These are phyloP conservation scores for Nebria brevicollis DNA, from an alignment of 2,888 invertebrate species.

Conservation along the genomic window DNA sequence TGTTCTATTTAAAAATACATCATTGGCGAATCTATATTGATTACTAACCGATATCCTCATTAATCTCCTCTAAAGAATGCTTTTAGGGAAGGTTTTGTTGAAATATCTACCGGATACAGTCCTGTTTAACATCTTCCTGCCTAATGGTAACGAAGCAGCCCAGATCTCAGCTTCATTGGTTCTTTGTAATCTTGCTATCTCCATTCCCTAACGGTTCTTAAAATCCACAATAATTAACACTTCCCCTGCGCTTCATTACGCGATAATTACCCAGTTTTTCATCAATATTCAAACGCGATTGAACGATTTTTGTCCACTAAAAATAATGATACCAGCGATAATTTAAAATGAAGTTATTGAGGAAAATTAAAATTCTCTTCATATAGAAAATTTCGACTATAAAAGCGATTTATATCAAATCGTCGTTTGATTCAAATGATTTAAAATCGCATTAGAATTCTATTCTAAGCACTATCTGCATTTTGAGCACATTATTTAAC, in stretches of 20 bases:
- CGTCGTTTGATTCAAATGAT: too few species aligned
- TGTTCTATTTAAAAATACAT: background rate
- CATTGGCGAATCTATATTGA: background rate
- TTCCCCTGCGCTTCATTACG: constrained; percentile 12
- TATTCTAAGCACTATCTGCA: too few species aligned
- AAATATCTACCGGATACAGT: constrained; percentile 2
- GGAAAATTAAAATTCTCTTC: too few species aligned
- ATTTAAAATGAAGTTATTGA: background rate
- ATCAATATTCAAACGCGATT: background rate
- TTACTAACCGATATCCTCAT: background rate
- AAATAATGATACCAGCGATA: background rate
- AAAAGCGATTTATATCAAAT: too few species aligned
- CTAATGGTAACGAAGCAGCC: constrained; percentile 5
- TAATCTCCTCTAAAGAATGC: background rate
- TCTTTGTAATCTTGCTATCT: constrained; percentile 22
- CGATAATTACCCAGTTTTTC: constrained; percentile 8
- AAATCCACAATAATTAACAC: constrained; percentile 20
- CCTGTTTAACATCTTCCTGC: constrained; percentile 20
- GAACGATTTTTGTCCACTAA: background rate
- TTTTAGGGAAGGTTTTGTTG: background rate
- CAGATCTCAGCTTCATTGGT: background rate
- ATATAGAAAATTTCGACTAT: too few species aligned
- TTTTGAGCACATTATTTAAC: too few species aligned
- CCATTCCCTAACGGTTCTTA: constrained; percentile 15
- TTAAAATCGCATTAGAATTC: too few species aligned